These are phyloP conservation scores for Barbus barbus DNA, from an alignment of 2,113 vertebrate genomes.

Conservation along the genomic window DNA sequence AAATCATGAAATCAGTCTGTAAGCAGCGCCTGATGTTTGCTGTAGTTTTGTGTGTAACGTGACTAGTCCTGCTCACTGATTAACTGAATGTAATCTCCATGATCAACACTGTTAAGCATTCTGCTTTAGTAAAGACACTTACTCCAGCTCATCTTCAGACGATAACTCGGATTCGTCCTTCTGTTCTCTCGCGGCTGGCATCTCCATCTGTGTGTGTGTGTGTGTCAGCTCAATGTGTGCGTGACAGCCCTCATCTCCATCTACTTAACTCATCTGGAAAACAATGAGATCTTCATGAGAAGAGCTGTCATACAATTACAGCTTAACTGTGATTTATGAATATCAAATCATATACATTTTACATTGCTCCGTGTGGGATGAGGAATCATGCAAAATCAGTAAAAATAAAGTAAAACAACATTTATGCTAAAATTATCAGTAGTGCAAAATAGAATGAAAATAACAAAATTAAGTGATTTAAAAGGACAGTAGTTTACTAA, in stretches of 20 bases:
- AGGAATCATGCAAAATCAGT: neutral
- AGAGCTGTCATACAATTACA: neutral
- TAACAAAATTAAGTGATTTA: neutral
- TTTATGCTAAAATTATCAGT: neutral
- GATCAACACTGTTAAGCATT: neutral
- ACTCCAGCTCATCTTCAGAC: slow-evolving; percentile 79
- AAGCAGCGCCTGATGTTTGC: neutral
- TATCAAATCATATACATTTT: neutral
- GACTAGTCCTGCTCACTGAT: neutral
- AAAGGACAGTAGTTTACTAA: neutral
- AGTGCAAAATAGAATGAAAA: neutral
- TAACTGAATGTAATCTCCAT: neutral
- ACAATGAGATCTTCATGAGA: neutral
- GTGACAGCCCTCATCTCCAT: slow-evolving; percentile 54
- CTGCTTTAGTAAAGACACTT: slow-evolving; percentile 53
- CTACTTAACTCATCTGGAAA: slow-evolving; percentile 16
- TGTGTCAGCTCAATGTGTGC: slow-evolving; percentile 28
- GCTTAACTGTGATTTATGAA: neutral
- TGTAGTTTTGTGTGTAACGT: neutral
- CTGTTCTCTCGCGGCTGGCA: slow-evolving; percentile 82
- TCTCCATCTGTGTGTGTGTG: slow-evolving; percentile 69
- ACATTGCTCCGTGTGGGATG: neutral
- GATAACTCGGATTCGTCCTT: slow-evolving; percentile 81
- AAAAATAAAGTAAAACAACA: neutral
- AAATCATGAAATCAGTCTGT: neutral